phyloP scores from a whole-genome alignment of 2,888 invertebrate genomes.

The Sipunculus nudus region DNA sequence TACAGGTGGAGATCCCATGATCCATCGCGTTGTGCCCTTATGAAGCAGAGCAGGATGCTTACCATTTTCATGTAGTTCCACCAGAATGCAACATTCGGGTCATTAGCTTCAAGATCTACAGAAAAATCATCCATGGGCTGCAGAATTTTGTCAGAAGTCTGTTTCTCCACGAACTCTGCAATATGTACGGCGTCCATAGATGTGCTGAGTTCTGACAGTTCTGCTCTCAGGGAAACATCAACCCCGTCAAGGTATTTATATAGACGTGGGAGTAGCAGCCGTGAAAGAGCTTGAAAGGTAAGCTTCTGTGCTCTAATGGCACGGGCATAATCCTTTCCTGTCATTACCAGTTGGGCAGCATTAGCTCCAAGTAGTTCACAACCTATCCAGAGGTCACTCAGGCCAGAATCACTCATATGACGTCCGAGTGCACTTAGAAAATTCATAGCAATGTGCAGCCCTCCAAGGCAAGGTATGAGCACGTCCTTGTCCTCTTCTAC shows the following conservation, averaged over 20 bases:
- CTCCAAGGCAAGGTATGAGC: constrained; percentile 14
- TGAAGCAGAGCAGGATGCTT: constrained; percentile 11
- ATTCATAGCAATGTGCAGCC: constrained; percentile 23
- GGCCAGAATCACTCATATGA: constrained; percentile 19
- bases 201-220: not conserved
- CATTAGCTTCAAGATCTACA: not conserved
- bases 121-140: not conserved
- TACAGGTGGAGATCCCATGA: constrained; percentile 11
- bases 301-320: constrained; percentile 20
- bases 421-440: constrained; percentile 18
- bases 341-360: constrained; percentile 13
- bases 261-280: constrained; percentile 11
- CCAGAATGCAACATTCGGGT: constrained; percentile 10
- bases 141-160: constrained; percentile 1
- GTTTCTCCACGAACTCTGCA: constrained; percentile 4
- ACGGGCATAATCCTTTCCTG: constrained; percentile 19
- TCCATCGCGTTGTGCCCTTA: constrained; percentile 9
- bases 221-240: not conserved
- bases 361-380: constrained; percentile 13
- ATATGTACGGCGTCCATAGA: no score
- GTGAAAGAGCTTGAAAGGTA: constrained; percentile 13
- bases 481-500: constrained; percentile 1
- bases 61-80: constrained; percentile 18
- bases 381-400: constrained; percentile 23
- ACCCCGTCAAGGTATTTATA: not conserved